phyloP scores from a whole-genome alignment of 2,888 invertebrate genomes.

The Lomographa bimaculata region DNA sequence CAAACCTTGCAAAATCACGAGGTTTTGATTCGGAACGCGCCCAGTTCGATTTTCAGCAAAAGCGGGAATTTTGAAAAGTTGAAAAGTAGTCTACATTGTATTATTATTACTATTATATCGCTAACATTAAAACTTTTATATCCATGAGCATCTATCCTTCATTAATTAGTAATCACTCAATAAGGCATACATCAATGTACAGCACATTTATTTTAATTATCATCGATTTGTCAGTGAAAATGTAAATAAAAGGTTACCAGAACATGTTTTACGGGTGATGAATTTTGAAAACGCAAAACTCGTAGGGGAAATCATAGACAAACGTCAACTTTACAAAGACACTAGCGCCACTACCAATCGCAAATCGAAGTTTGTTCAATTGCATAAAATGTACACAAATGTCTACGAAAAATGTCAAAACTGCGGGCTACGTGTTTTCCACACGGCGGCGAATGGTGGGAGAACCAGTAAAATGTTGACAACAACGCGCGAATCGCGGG shows the following conservation, averaged over 20 bases:
- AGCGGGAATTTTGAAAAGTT: too few relatives aligned
- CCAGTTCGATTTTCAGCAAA: too few relatives aligned
- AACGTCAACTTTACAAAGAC: background rate
- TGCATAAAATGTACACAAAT: conserved; percentile 25
- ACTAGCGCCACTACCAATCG: conserved; percentile 8
- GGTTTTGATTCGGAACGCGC: too few relatives aligned
- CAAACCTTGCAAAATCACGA: too few relatives aligned
- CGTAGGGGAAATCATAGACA: conserved; percentile 3
- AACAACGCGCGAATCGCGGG: conserved; percentile 46
- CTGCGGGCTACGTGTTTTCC: conserved; percentile 64
- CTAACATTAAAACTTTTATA: too few relatives aligned
- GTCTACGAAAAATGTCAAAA: conserved; percentile 33
- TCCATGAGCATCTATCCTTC: too few relatives aligned
- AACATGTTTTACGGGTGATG: background rate
- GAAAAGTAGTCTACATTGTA: too few relatives aligned
- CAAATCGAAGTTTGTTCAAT: conserved; percentile 7
- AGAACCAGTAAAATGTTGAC: conserved; percentile 65
- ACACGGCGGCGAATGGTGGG: conserved; percentile 67
- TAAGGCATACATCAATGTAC: too few relatives aligned
- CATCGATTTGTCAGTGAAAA: conserved; percentile 8
- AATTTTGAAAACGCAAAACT: background rate
- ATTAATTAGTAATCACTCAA: too few relatives aligned
- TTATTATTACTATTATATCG: too few relatives aligned
- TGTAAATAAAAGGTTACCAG: conserved; percentile 7
- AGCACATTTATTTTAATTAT: too few relatives aligned